Base-by-base conservation (phyloP, 1,140 invertebrate species). In the Campoletis sonorensis region DNA sequence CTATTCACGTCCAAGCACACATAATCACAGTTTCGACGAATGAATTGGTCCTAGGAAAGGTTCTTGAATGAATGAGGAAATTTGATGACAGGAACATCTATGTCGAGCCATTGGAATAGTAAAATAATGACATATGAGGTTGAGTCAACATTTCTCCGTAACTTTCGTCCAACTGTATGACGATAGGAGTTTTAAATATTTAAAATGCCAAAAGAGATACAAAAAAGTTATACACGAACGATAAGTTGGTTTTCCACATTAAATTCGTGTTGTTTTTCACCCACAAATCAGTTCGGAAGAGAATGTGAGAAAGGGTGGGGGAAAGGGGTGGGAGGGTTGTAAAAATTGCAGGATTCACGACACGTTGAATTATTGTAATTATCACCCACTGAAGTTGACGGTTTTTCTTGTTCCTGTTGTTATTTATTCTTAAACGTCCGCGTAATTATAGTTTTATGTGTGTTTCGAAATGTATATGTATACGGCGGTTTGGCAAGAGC, bases 401-500 rank as follows among this genome's bases (percentile, higher is more conserved):
- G 1, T 13, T 58, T 58, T 5, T 7, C 2, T 58, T 58, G 4
- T 16, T 21, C 51, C 15, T 16, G 3, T 54, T 15, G 3, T 18
- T 21, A n/a, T n/a, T n/a, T n/a, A n/a, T 16, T 21, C 54, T n/a
- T 13, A 58, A 71, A 71, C 27, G 68, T 40, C 68, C 33, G 33
- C 68, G 68, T 33, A 16, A 33, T 37, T 33, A 18, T 37, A 8
- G 33, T 21, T 23, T 15, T 21, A 16, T 7, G 16, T 26, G 72
- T 75, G 2, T n/a, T 4, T 58, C 1, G 0, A 64, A 0, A 26
- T 64, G 5, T 64, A 64, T 64, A 13, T 16, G 27, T 64, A 64
- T 23, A 18, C 45, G 73, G 30, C 70, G 54, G 86, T 84, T 83
- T 83, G 86, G 84, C 81, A 79, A 70, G 79, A 85, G 87, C 87